Percentiles rank a stretch among this genome's conserved stretches.
Conservation (phyloP, 2,797 vertebrate genomes). For the Amphiprion clarkii region DNA sequence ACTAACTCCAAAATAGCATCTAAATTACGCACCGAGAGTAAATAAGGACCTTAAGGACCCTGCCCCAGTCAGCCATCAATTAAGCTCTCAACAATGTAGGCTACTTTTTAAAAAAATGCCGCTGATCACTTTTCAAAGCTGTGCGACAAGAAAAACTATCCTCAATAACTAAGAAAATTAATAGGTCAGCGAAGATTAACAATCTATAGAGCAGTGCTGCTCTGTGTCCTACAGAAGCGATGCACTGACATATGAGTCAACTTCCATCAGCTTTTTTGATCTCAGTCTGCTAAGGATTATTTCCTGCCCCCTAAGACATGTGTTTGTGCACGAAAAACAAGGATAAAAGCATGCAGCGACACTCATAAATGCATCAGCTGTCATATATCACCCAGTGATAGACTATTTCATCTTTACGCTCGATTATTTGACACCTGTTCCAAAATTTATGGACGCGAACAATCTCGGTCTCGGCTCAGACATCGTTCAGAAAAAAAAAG, state of each 20-base stretch:
- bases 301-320: conserved; percentile 78
- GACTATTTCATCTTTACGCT: conserved; percentile 77
- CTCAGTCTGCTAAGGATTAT: conserved; percentile 79
- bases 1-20: conserved; percentile 59
- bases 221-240: conserved; percentile 64
- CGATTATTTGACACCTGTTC: conserved; percentile 80
- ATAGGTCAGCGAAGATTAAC: conserved; percentile 62
- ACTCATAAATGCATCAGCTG: conserved; percentile 77
- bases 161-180: conserved; percentile 62
- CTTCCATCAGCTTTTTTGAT: conserved; percentile 76
- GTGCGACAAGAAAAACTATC: conserved; percentile 48
- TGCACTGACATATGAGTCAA: conserved; percentile 73
- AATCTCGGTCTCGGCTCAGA: conserved; percentile 19
- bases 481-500: conserved; percentile 16
- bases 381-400: conserved; percentile 72
- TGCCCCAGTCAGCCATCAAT: conserved; percentile 65
- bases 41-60: conserved; percentile 71
- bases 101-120: conserved; percentile 59
- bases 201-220: conserved; percentile 44
- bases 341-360: conserved; percentile 75
- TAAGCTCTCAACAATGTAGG: conserved; percentile 62
- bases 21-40: conserved; percentile 68
- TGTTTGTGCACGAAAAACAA: conserved; percentile 79
- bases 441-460: conserved; percentile 61
- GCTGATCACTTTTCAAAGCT: conserved; percentile 60